phyloP scores from a whole-genome alignment of 2,888 invertebrate genomes.

The Magallana nippona region DNA sequence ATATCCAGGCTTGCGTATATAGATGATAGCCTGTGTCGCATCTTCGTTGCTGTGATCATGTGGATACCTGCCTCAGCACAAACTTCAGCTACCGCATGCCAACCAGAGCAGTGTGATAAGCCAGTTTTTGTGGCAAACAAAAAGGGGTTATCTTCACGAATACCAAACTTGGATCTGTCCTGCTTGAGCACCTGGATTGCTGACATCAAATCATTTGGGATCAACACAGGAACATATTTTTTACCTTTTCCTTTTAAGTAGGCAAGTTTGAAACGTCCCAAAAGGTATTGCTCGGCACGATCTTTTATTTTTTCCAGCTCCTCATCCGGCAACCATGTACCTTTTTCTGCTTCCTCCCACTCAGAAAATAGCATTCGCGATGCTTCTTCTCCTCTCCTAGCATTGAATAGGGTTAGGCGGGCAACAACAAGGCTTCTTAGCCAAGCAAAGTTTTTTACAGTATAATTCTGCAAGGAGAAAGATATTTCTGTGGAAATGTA shows the following conservation, averaged over 20 bases:
- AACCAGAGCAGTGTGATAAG: constrained; percentile 41
- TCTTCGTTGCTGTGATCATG: constrained; percentile 27
- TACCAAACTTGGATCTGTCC: constrained; percentile 32
- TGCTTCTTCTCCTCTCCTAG: constrained; percentile 53
- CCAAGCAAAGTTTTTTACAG: constrained; percentile 44
- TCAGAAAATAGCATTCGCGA: constrained; percentile 47
- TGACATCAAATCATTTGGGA: constrained; percentile 48
- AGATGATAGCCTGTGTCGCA: constrained; percentile 42
- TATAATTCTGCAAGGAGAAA: constrained; percentile 33
- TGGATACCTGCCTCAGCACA: constrained; percentile 24
- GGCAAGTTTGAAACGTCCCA: constrained; percentile 44
- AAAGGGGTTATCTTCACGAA: constrained; percentile 38
- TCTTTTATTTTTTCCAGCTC: constrained; percentile 45
- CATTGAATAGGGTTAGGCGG: constrained; percentile 52
- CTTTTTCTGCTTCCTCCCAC: constrained; percentile 51
- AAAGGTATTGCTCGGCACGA: constrained; percentile 44
- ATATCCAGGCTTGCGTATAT: constrained; percentile 45
- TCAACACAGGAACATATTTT: constrained; percentile 51
- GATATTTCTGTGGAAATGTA: constrained; percentile 46
- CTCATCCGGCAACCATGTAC: constrained; percentile 45
- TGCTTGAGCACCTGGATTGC: constrained; percentile 39
- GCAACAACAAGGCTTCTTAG: constrained; percentile 52
- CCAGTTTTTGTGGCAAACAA: constrained; percentile 45
- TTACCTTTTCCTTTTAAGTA: constrained; percentile 53
- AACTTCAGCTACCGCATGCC: constrained; percentile 41